Base-by-base conservation (phyloP, 2,888 invertebrate species). In the Microplitis deprimator region DNA sequence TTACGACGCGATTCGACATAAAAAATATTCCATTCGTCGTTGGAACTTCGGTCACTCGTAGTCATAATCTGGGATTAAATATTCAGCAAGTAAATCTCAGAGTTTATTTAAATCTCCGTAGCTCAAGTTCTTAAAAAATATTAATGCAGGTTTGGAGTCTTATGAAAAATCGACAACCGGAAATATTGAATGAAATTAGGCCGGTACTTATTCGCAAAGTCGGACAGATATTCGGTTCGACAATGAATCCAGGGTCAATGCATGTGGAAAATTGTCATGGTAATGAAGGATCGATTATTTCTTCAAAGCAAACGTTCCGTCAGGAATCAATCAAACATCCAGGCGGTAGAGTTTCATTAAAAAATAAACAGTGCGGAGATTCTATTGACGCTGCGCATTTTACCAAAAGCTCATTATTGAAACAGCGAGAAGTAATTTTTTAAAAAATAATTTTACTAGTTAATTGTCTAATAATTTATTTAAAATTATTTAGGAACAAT, bases 61-160 rank as follows among this genome's bases (percentile, higher is more conserved):
- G 94, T 81, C 92, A 94, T 85, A 93, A 94, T 83, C 91, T 93
- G 61, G 93, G 93, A 59, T 91, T 93, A 13, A 93, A 93, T 82
- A 91, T 93, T 79, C 93, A 93, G 83, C 93, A 93, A 91, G 93
- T 91, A 77, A 41, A 50, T 50, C 13, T 50, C 50, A 10, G 13
- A 13, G 13, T 50, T 50, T 5, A 50, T 62, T 62, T 62, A 62
- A 62, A 13, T 59, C n/a, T 59, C n/a, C 59, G 59, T n/a, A 5
- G 59, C 59, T 59, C 29, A 29, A 3, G 29, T 29, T 29, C 29
- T 29, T 29, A 29, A 29, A 29, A 29, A 17, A 6, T 8, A 13
- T 38, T 70, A 29, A 5, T 70, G 68, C 59, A 89, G 89, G 84
- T 87, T 2, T 79, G 89, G 79, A 87, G 86, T 77, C 83, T 87